phyloP scores from a whole-genome alignment of 2,113 vertebrate species.

The Bufo bufo region DNA sequence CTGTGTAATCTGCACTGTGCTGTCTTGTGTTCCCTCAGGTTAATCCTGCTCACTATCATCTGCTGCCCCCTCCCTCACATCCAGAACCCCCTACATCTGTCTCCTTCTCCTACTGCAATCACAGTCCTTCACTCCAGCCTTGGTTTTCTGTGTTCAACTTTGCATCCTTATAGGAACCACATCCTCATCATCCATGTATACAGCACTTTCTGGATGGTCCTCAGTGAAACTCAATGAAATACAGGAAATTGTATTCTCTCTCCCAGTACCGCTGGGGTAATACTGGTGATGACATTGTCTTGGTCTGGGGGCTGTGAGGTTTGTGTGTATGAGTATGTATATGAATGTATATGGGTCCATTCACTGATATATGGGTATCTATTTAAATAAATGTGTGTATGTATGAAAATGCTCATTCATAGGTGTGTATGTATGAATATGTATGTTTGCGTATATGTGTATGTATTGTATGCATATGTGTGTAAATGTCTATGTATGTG shows the following conservation, averaged over 20 bases:
- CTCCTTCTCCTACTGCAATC: conserved; percentile 7
- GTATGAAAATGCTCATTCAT: too few species aligned
- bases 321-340: background rate
- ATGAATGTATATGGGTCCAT: background rate
- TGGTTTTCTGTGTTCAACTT: background rate
- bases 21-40: conserved; percentile 49
- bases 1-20: conserved; percentile 41
- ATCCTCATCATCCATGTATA: background rate
- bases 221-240: background rate
- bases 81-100: conserved; percentile 36
- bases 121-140: conserved; percentile 7
- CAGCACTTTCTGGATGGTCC: background rate
- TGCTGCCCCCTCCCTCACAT: conserved; percentile 30
- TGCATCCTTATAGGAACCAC: background rate
- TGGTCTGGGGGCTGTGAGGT: background rate
- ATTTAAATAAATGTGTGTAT: too few species aligned
- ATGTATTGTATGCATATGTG: background rate
- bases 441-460: background rate
- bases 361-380: too few species aligned
- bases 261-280: background rate
- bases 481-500: background rate
- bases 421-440: too few species aligned
- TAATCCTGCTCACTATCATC: conserved; percentile 47
- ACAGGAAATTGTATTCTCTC: background rate
- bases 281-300: background rate